Conservation (phyloP, 1,140 invertebrate genomes). For the Euwallacea fornicatus region DNA sequence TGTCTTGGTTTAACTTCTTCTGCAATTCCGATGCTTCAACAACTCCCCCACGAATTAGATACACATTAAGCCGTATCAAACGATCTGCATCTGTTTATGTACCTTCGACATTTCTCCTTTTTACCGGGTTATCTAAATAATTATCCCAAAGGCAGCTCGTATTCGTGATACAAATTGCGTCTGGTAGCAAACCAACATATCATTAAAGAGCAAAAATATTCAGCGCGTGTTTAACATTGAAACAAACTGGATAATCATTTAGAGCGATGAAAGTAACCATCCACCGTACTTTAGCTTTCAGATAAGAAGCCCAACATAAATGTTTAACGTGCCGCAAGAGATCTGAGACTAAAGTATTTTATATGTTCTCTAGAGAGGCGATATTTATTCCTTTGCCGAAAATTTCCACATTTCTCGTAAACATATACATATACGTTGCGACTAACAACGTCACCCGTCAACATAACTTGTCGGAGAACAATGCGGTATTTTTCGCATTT, state of each 20-base stretch:
- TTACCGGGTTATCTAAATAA: no score
- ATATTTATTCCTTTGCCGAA: constrained; percentile 33
- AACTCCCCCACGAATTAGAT: no score
- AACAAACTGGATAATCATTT: no score
- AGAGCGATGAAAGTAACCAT: constrained; percentile 1
- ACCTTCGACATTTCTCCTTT: no score
- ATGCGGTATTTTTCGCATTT: constrained; percentile 38
- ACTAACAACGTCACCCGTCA: constrained; percentile 32
- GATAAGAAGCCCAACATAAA: constrained; percentile 8
- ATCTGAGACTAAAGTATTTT: constrained; percentile 11
- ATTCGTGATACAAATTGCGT: background rate
- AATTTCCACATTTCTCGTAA: constrained; percentile 34
- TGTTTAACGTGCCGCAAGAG: constrained; percentile 11
- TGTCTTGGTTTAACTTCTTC: no score
- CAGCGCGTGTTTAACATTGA: no score
- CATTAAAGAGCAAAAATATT: no score
- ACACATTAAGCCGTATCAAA: no score
- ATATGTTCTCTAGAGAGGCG: constrained; percentile 13
- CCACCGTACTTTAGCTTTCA: constrained; percentile 2
- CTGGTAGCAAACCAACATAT: no score
- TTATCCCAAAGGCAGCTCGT: background rate
- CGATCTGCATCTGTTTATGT: no score
- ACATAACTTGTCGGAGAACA: constrained; percentile 35
- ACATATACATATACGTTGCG: constrained; percentile 25
- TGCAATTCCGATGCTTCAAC: no score